A percentile compares a stretch with the other conserved stretches of the same genome.
phyloP scores from a whole-genome alignment of 2,113 vertebrate species.

The Ictalurus furcatus region DNA sequence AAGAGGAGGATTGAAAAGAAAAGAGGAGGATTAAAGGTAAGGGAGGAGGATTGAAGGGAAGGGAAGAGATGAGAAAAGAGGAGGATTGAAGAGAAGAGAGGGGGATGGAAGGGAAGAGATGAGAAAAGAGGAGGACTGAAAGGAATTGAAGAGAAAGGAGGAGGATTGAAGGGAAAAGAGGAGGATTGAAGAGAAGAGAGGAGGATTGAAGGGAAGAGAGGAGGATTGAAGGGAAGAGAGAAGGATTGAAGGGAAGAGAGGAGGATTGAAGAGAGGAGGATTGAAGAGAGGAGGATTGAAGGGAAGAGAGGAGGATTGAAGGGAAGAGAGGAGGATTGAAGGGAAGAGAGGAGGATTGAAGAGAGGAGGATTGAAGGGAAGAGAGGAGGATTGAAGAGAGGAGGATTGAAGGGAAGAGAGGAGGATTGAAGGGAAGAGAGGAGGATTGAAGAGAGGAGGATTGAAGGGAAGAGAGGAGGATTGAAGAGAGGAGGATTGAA shows the following conservation, averaged over 20 bases:
- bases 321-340: background rate
- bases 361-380: background rate
- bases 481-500: background rate
- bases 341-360: too few species aligned
- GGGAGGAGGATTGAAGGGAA: background rate
- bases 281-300: too few species aligned
- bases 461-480: too few species aligned
- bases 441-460: too few species aligned
- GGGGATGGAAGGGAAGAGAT: too few species aligned
- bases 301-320: background rate
- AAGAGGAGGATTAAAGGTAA: background rate
- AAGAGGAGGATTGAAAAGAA: background rate
- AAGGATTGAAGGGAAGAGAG: background rate
- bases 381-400: background rate
- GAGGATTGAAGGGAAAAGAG: background rate
- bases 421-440: background rate
- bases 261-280: background rate
- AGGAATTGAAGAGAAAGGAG: background rate
- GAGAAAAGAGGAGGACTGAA: background rate
- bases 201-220: too few species aligned
- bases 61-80: background rate
- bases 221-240: background rate
- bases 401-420: background rate
- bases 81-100: background rate
- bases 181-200: background rate